Base-by-base conservation (phyloP, 2,113 vertebrate genomes). In the Cettia cetti region DNA sequence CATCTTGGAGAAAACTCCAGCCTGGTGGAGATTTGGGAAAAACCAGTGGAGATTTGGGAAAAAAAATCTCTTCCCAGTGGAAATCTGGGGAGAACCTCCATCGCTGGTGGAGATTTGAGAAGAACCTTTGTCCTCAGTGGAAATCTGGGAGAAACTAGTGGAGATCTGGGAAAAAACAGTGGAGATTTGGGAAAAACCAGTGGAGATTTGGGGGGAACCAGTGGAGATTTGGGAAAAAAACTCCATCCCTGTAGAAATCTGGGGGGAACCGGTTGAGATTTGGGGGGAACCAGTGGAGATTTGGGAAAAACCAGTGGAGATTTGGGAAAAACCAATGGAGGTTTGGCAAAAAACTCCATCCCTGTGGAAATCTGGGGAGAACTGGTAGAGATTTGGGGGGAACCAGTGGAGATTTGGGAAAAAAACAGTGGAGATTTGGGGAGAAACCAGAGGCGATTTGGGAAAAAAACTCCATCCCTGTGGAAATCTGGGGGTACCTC, bases 361-460 rank as follows among this genome's bases (percentile, higher is more conserved):
- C 44, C 1, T 1, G 3, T 21, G 42, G 42, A 17, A 22, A 31
- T 79, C 5, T 33, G 60, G 49, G 59, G 23, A 11, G 7, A 60
- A 49, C 11, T 6, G 2, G 39, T 8, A 11, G 37, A 33, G 5
- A 35, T 44, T 15, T 30, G 26, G 26, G 47, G 12, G 2, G 17
- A 60, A 22, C 4, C 33, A 45, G 45, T 37, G 24, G 65, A n/a
- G 21, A 31, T 31, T 40, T 53, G 11, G 50, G 50, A 72, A 8
- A 13, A 23, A 60, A 40, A 60, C n/a, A 9, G 30, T 7, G 44
- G 13, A 14, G 23, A 18, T 61, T 40, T 64, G 44, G 2, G n/a
- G 13, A 7, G 4, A 2, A 53, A 35, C 3, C 26, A 10, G 26
- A 6, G 19, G 20, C 13, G 2, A 44, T 45, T 3, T 28, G 13